Conservation (phyloP, 2,797 vertebrate genomes). For the Sciurus vulgaris region DNA sequence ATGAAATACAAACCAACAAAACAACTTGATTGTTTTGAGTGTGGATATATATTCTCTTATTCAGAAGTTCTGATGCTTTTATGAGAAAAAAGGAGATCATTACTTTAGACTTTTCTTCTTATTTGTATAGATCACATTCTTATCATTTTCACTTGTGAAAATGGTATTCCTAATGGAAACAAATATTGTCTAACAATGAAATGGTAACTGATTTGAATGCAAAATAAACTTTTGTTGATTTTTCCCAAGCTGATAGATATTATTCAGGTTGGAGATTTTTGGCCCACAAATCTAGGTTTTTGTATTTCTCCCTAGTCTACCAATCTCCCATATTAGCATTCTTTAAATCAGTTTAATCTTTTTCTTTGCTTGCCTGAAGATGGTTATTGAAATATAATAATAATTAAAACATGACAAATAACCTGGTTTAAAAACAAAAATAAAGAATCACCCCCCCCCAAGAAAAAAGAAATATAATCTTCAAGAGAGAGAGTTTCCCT, state of each 20-base stretch:
- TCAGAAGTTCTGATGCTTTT: conserved; percentile 82
- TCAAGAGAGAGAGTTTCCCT: not conserved
- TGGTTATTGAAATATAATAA: conserved; percentile 75
- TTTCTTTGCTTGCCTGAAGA: conserved; percentile 71
- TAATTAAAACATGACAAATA: conserved; percentile 65
- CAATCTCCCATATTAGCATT: conserved; percentile 43
- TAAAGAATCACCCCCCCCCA: not conserved
- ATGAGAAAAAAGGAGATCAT: conserved; percentile 72
- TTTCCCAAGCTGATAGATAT: conserved; percentile 48
- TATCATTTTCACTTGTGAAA: conserved; percentile 72
- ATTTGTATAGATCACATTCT: conserved; percentile 71
- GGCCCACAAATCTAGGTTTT: conserved; percentile 53
- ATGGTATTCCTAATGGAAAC: conserved; percentile 58
- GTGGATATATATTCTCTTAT: conserved; percentile 74
- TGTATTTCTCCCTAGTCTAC: conserved; percentile 20
- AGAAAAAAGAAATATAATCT: too few relatives aligned
- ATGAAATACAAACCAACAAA: conserved; percentile 47
- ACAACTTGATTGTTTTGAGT: conserved; percentile 28
- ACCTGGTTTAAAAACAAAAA: conserved; percentile 72
- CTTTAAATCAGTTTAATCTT: conserved; percentile 69
- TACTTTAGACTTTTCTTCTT: conserved; percentile 62
- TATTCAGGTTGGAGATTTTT: conserved; percentile 58
- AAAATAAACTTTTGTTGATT: conserved; percentile 65
- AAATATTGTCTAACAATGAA: conserved; percentile 53
- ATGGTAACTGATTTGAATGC: conserved; percentile 71